These are phyloP conservation scores for Chondrilla cf. caribensis DNA, from an alignment of 37 sponge, comb jelly and placozoan species.

Conservation along the genomic window DNA sequence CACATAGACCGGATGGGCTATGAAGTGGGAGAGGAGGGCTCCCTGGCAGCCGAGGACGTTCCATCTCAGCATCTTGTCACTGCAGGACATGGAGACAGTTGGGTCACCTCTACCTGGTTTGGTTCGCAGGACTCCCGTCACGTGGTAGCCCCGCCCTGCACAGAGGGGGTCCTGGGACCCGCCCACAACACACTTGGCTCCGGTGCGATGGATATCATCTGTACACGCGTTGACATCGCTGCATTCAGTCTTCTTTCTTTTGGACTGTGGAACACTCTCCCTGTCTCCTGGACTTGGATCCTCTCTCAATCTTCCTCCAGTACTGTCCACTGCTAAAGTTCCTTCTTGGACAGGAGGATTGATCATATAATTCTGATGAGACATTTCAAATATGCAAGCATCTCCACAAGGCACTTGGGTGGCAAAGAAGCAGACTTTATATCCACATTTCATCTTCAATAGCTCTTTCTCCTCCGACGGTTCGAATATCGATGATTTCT, in stretches of 20 bases:
- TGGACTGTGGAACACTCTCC: neutral
- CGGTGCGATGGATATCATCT: constrained; percentile 73
- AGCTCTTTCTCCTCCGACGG: neutral
- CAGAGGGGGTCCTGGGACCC: constrained; percentile 51
- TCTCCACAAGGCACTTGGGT: constrained; percentile 70
- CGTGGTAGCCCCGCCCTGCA: constrained; percentile 63
- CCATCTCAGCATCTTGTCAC: constrained; percentile 86
- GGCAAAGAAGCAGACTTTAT: constrained; percentile 65
- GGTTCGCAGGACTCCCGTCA: constrained; percentile 53
- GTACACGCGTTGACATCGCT: neutral
- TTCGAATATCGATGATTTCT: neutral
- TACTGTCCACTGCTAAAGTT: neutral
- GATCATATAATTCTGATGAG: neutral
- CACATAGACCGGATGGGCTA: constrained; percentile 51
- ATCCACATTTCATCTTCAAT: constrained; percentile 12
- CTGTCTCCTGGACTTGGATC: neutral
- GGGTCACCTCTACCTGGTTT: constrained; percentile 89
- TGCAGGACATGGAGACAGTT: constrained; percentile 79
- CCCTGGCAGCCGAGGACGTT: constrained; percentile 82
- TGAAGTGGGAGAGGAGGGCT: constrained; percentile 64
- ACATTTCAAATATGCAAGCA: neutral
- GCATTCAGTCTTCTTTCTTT: neutral
- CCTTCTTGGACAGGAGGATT: neutral
- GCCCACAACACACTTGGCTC: constrained; percentile 73
- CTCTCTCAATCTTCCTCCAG: neutral